Evolutionary conservation across 1,140 invertebrate species (phyloP).

Genomic region (Solen grandis): DNA sequence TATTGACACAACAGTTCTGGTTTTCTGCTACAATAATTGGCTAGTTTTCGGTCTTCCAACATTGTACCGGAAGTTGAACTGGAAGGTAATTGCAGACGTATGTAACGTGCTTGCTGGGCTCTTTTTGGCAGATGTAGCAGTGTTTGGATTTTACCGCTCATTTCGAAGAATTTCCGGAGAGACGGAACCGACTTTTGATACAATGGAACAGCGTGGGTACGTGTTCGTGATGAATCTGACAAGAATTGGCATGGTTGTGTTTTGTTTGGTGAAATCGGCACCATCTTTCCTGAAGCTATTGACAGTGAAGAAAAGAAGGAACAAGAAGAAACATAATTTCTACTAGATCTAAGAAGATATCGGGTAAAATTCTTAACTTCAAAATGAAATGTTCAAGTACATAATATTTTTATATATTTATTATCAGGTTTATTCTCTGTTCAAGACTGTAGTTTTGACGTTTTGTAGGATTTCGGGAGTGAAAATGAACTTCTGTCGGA

Average conservation of each 20-base stretch:
- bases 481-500: too few relatives aligned
- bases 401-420: too few relatives aligned
- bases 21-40: conserved; percentile 33
- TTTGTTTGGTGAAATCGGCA: not conserved
- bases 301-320: not conserved
- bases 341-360: too few relatives aligned
- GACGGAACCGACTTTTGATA: not conserved
- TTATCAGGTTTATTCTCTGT: too few relatives aligned
- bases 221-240: conserved; percentile 13
- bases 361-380: too few relatives aligned
- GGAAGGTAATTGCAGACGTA: not conserved
- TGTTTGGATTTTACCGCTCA: conserved; percentile 32
- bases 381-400: too few relatives aligned
- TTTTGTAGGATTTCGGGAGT: too few relatives aligned
- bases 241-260: not conserved
- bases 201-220: not conserved
- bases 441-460: too few relatives aligned
- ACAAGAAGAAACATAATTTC: not conserved
- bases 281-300: not conserved
- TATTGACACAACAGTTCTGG: conserved; percentile 17
- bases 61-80: conserved; percentile 8
- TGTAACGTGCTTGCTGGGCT: not conserved
- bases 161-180: not conserved
- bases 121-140: conserved; percentile 16
- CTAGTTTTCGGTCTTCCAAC: conserved; percentile 1